Base-by-base conservation (phyloP, 2,888 invertebrate species). In the Tetranychus truncatus region DNA sequence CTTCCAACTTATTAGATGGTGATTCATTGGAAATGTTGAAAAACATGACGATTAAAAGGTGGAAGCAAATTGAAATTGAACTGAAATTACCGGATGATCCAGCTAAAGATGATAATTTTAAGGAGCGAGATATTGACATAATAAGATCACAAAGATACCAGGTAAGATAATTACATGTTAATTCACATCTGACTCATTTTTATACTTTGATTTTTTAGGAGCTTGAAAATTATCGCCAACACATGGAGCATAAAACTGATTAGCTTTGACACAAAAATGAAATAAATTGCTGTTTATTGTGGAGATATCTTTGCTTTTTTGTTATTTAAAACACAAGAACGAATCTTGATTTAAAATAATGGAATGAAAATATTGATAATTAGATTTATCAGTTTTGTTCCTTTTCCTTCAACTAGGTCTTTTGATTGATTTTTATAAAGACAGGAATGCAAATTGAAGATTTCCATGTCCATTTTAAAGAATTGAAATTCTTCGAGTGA, bases 91-190 rank as follows among this genome's bases (percentile, higher is more conserved):
- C 85, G 0, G 86, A 86, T 66, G 88, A 89, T 82, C 89, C 89
- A 0, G 86, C 87, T 0, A 86, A 86, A 76, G 89, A 89, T 81
- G 82, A 85, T 0, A 87, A 87, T 78, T 89, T 88, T 81, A 84
- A 83, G 75, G 90, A 90, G 80, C 84, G 87, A 6, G 82, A 86
- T n/a, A 86, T 90, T 77, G 89, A 90, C 81, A 84, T 86, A 75
- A 82, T 89, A 79, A 84, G 88, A 75, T 83, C 84, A 1, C 87
- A 88, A 80, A 88, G 89, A 80, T 87, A 89, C 81, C 87, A 55
- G 7, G 55, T 55, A 55, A 55, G 34, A 34, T 34, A 34, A 15
- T 55, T 55, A 6, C 55, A 1, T 55, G 55, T 1, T 2, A 55
- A 55, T 55, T 55, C 6, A 3, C 7, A 7, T 7, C 11, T 15